Evolutionary conservation across 2,113 vertebrate genomes (phyloP).

Genomic region (Heptranchias perlo): DNA sequence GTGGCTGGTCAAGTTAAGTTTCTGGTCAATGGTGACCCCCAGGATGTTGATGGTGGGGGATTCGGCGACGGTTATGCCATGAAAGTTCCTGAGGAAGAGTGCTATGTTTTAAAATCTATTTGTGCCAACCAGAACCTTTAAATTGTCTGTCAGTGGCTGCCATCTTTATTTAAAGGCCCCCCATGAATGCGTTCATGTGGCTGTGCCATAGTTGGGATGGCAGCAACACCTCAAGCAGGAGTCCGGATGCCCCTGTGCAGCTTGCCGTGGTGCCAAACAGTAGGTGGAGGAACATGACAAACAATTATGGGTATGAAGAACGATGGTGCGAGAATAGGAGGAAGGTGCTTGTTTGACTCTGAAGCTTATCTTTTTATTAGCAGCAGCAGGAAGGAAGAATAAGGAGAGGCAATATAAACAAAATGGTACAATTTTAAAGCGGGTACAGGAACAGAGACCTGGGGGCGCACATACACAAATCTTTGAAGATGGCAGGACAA

Average conservation of each 20-base stretch:
- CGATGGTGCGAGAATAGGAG: not conserved
- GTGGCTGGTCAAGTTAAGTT: no score
- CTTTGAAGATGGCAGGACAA: constrained; percentile 32
- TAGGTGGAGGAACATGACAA: not conserved
- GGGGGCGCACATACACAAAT: no score
- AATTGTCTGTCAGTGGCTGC: not conserved
- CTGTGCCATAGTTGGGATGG: not conserved
- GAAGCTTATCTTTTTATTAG: not conserved
- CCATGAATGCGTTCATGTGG: not conserved
- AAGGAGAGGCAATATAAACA: not conserved
- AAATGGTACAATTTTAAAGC: not conserved
- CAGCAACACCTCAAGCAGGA: not conserved
- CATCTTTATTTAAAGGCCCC: not conserved
- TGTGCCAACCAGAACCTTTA: not conserved
- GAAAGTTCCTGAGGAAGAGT: not conserved
- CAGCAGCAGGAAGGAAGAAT: not conserved
- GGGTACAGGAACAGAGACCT: not conserved
- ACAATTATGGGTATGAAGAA: not conserved
- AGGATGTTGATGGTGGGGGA: no score
- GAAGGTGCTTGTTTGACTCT: not conserved
- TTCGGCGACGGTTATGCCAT: no score
- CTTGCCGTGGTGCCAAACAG: not conserved
- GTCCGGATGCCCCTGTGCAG: not conserved
- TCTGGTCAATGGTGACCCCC: no score
- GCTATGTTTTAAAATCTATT: not conserved